A percentile compares a stretch with the other conserved stretches of the same genome.
These are phyloP conservation scores for Heliangelus exortis DNA, from an alignment of 2,797 vertebrate species.

Conservation along the genomic window DNA sequence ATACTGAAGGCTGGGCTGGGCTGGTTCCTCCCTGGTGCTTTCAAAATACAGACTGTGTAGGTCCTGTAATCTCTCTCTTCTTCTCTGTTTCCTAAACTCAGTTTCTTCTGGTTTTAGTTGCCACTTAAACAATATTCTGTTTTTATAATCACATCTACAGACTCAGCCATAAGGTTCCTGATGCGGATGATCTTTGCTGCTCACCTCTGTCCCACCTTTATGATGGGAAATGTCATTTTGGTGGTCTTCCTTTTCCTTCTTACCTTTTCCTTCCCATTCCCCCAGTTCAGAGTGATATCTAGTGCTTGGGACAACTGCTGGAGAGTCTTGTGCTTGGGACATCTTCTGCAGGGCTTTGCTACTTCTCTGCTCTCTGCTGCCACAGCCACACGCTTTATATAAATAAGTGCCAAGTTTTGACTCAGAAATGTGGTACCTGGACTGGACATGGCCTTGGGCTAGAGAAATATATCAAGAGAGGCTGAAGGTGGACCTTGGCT, in stretches of 20 bases:
- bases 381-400: not conserved
- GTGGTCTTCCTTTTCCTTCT: not conserved
- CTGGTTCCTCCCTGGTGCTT: not conserved
- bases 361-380: not conserved
- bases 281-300: conserved; percentile 19
- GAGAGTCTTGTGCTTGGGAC: not conserved
- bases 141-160: not conserved
- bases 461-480: not conserved
- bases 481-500: not conserved
- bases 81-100: not conserved
- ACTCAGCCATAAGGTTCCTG: not conserved
- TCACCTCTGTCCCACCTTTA: not conserved
- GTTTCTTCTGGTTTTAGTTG: not conserved
- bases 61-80: not conserved
- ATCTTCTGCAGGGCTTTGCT: not conserved
- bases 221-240: not conserved
- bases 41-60: not conserved
- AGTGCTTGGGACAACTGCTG: not conserved
- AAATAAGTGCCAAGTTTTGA: not conserved
- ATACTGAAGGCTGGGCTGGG: not conserved
- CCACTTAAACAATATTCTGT: not conserved
- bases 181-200: not conserved
- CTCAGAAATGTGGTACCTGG: not conserved
- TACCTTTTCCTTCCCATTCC: not conserved
- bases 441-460: not conserved